phyloP scores from a whole-genome alignment of 2,888 invertebrate species.

The Drosophila acutilabella region DNA sequence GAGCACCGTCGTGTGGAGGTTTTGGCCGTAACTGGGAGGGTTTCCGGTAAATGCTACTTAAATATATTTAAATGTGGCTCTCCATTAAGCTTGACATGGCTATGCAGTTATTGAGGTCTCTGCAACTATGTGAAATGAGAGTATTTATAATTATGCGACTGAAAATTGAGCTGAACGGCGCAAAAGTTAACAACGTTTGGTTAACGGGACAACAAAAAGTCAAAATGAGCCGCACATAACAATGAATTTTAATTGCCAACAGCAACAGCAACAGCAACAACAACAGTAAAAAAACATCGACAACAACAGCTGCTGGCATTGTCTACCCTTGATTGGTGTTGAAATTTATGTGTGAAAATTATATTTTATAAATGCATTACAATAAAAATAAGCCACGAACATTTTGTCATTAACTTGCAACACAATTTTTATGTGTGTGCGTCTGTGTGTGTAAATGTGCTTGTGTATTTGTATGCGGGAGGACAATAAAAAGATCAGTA shows the following conservation, averaged over 20 bases:
- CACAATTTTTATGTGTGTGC: conserved; percentile 48
- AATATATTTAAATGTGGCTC: conserved; percentile 78
- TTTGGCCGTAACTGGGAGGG: background rate
- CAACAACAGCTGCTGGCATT: conserved; percentile 12
- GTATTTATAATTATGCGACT: conserved; percentile 74
- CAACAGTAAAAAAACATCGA: background rate
- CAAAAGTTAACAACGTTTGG: conserved; percentile 38
- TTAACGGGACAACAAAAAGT: conserved; percentile 56
- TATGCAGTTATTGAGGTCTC: conserved; percentile 33
- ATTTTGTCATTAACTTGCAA: conserved; percentile 69
- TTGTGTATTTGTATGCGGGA: conserved; percentile 25
- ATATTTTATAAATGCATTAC: conserved; percentile 80
- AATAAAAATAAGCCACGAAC: conserved; percentile 60
- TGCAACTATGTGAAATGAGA: conserved; percentile 29
- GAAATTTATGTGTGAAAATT: conserved; percentile 73
- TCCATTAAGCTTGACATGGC: conserved; percentile 59
- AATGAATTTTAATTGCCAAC: conserved; percentile 75
- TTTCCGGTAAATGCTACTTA: conserved; percentile 68
- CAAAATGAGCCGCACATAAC: conserved; percentile 73
- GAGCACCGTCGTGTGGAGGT: background rate
- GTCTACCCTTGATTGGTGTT: conserved; percentile 40
- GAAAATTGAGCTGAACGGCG: conserved; percentile 54
- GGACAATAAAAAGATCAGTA: conserved; percentile 75
- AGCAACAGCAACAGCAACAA: conserved; percentile 18
- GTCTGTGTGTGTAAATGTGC: background rate